A percentile compares a stretch with the other conserved stretches of the same genome.
These are phyloP conservation scores for Eristalis tenax DNA, from an alignment of 2,888 invertebrate genomes.

Conservation along the genomic window DNA sequence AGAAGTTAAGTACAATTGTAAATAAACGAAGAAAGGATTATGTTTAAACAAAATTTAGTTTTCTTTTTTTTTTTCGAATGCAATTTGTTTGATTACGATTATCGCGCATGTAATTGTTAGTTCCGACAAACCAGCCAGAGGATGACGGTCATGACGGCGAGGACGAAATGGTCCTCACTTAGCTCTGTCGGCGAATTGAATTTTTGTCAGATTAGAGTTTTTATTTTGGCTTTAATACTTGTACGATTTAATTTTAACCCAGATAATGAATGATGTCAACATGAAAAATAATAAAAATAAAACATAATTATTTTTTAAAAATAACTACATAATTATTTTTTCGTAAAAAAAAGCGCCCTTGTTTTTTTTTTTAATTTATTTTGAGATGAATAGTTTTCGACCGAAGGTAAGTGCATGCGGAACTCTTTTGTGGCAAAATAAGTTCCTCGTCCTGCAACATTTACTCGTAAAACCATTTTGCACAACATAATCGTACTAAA, in stretches of 20 bases:
- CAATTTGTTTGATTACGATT: constrained; percentile 51
- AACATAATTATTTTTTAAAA: constrained; percentile 69
- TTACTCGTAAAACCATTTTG: too few species aligned
- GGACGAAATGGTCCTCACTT: neutral
- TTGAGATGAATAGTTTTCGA: neutral
- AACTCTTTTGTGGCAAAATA: too few species aligned
- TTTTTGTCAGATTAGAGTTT: constrained; percentile 11
- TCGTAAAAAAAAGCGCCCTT: constrained; percentile 27
- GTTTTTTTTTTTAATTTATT: constrained; percentile 4
- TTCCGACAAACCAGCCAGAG: constrained; percentile 10
- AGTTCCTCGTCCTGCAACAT: too few species aligned
- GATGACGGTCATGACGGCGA: neutral
- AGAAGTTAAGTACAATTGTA: constrained; percentile 61
- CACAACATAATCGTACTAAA: too few species aligned
- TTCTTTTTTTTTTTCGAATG: constrained; percentile 29
- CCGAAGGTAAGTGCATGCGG: too few species aligned
- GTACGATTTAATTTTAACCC: constrained; percentile 23
- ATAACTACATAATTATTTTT: constrained; percentile 68
- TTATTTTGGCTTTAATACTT: constrained; percentile 48
- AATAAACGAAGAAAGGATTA: constrained; percentile 45
- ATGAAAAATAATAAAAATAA: constrained; percentile 49
- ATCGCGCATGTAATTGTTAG: constrained; percentile 47
- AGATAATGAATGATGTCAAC: constrained; percentile 46
- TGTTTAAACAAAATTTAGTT: constrained; percentile 35
- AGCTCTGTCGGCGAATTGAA: neutral